These are phyloP conservation scores for Xenopus tropicalis DNA, from an alignment of 2,113 vertebrate species.

Conservation along the genomic window DNA sequence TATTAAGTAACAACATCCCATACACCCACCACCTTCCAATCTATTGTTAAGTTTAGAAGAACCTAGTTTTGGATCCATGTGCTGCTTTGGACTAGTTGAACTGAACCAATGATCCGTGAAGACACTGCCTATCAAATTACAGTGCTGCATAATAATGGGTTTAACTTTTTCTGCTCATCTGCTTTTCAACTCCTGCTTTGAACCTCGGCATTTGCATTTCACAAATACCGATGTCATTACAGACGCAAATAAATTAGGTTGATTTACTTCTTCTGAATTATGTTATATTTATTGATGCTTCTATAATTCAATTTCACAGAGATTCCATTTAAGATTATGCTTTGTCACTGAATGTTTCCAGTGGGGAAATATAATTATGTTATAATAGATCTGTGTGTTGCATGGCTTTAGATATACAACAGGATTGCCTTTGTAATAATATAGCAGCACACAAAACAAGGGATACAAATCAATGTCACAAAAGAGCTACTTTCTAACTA, in stretches of 20 bases:
- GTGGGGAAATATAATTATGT: slow-evolving; percentile 80
- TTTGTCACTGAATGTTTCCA: slow-evolving; percentile 83
- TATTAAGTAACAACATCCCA: slow-evolving; percentile 1
- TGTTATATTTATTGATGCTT: slow-evolving; percentile 87
- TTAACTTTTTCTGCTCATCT: slow-evolving; percentile 75
- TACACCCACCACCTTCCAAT: slow-evolving; percentile 52
- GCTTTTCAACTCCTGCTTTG: slow-evolving; percentile 72
- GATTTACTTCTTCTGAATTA: slow-evolving; percentile 85
- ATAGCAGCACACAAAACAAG: slow-evolving; percentile 67
- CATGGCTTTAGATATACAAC: slow-evolving; percentile 73
- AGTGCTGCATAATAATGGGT: slow-evolving; percentile 81
- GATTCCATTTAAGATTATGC: slow-evolving; percentile 88
- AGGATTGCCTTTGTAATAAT: slow-evolving; percentile 77
- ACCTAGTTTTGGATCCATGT: slow-evolving; percentile 46
- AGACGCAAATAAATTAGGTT: slow-evolving; percentile 80
- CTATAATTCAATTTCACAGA: slow-evolving; percentile 88
- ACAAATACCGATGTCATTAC: slow-evolving; percentile 68
- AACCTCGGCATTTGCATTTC: slow-evolving; percentile 70
- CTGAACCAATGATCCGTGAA: slow-evolving; percentile 59
- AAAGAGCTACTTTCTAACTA: slow-evolving; percentile 61
- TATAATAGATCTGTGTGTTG: slow-evolving; percentile 84
- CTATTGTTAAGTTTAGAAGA: slow-evolving; percentile 59
- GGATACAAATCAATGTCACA: slow-evolving; percentile 71
- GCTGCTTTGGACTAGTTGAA: slow-evolving; percentile 49
- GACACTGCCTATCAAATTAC: slow-evolving; percentile 81